These are phyloP conservation scores for Saccostrea echinata DNA, from an alignment of 1,140 invertebrate genomes.

Conservation along the genomic window DNA sequence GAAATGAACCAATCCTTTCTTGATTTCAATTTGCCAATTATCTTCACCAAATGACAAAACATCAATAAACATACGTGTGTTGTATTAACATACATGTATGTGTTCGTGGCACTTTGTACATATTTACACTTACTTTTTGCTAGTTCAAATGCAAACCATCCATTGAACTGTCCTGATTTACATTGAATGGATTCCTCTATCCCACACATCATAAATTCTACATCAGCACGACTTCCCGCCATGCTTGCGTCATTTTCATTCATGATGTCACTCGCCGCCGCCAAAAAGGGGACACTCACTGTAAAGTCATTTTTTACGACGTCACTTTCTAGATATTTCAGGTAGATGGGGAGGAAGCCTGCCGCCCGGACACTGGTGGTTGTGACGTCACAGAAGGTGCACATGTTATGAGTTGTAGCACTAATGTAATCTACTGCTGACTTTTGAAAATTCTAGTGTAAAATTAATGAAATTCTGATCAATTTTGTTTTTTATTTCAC, in stretches of 20 bases:
- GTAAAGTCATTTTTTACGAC: not conserved
- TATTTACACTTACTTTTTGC: slow-evolving; percentile 36
- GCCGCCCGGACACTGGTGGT: not conserved
- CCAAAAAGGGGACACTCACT: not conserved
- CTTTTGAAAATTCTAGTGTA: not conserved
- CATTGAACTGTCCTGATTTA: not conserved
- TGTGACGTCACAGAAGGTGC: slow-evolving; percentile 34
- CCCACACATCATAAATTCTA: slow-evolving; percentile 21
- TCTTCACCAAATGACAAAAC: not conserved
- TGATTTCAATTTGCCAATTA: not conserved
- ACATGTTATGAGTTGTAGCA: slow-evolving; percentile 26
- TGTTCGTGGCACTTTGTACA: too few species aligned
- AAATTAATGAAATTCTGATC: too few species aligned
- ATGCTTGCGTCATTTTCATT: slow-evolving; percentile 41
- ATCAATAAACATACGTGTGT: too few species aligned
- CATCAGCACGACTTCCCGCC: not conserved
- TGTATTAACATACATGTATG: too few species aligned
- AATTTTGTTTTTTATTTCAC: too few species aligned
- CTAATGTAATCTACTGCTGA: not conserved
- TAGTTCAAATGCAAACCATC: slow-evolving; percentile 46
- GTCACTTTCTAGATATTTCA: not conserved
- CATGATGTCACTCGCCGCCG: slow-evolving; percentile 45
- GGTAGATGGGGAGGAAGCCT: not conserved
- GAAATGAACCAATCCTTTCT: not conserved
- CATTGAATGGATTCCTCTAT: slow-evolving; percentile 2